A percentile compares a stretch with the other conserved stretches of the same genome.
phyloP scores from a whole-genome alignment of 2,888 invertebrate species.

The Caenorhabditis macrosperma region DNA sequence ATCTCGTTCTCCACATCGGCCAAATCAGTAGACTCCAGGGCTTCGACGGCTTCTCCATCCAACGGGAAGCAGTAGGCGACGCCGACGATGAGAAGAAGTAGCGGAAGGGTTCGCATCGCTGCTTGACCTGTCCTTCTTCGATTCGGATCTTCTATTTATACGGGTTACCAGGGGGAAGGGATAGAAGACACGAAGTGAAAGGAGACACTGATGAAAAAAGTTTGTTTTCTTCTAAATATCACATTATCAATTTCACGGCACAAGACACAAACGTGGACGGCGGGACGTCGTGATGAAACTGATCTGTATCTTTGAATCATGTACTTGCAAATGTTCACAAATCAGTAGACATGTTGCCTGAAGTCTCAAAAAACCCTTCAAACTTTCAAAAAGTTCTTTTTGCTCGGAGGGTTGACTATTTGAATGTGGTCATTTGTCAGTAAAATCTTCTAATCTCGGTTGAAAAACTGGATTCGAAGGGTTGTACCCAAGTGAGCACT shows the following conservation, averaged over 20 bases:
- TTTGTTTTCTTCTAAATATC: not conserved
- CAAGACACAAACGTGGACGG: not conserved
- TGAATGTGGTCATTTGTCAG: too few species aligned
- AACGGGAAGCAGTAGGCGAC: conserved; percentile 17
- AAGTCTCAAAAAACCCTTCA: too few species aligned
- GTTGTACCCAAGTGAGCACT: too few species aligned
- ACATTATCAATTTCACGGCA: not conserved
- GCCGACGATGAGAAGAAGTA: conserved; percentile 6
- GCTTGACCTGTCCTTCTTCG: not conserved
- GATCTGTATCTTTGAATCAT: not conserved
- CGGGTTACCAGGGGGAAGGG: not conserved
- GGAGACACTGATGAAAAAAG: not conserved
- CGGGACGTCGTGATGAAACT: not conserved
- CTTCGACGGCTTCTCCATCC: not conserved
- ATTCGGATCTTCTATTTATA: conserved; percentile 20
- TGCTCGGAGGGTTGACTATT: too few species aligned
- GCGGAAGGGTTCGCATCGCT: conserved; percentile 26
- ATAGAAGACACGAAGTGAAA: conserved; percentile 3
- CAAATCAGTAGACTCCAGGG: not conserved
- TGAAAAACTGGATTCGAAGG: too few species aligned
- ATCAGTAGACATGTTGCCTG: too few species aligned
- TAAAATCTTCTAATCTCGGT: too few species aligned
- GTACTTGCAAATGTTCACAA: too few species aligned
- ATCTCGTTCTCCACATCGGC: conserved; percentile 13
- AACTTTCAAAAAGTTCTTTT: too few species aligned